phyloP scores from a whole-genome alignment of 2,888 invertebrate species.

The Drosophila limbata region DNA sequence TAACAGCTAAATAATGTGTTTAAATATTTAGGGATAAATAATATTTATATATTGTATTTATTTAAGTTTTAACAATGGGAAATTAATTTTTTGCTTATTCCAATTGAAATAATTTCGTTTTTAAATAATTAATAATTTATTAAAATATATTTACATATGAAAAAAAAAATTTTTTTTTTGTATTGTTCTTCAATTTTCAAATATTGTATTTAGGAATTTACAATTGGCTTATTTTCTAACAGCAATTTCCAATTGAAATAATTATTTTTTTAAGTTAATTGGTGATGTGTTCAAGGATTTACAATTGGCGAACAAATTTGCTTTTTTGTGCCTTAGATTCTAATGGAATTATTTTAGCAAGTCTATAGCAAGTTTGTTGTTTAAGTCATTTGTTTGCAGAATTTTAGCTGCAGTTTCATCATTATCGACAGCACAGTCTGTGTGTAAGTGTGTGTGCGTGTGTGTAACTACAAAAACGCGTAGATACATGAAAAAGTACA shows the following conservation, averaged over 20 bases:
- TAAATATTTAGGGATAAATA: too few relatives aligned
- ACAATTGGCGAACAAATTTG: too few relatives aligned
- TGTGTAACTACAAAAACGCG: slow-evolving; percentile 49
- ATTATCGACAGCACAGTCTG: slow-evolving; percentile 44
- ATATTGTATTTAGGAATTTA: too few relatives aligned
- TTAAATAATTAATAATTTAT: too few relatives aligned
- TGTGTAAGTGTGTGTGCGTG: slow-evolving; percentile 14
- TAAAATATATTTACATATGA: too few relatives aligned
- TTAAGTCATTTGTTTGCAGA: slow-evolving; percentile 42
- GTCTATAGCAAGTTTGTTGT: slow-evolving; percentile 37
- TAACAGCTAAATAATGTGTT: too few relatives aligned
- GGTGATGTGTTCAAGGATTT: neutral
- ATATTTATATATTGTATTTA: neutral
- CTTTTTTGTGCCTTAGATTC: too few relatives aligned
- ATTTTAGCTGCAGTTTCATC: slow-evolving; percentile 44
- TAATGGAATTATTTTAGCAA: neutral
- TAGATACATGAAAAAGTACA: slow-evolving; percentile 42
- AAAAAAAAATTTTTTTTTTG: too few relatives aligned
- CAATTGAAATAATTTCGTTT: too few relatives aligned
- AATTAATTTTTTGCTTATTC: neutral
- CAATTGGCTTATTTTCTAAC: too few relatives aligned
- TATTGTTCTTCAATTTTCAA: too few relatives aligned
- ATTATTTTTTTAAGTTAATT: neutral
- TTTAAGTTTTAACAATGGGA: neutral
- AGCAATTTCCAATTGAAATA: neutral